phyloP scores from a whole-genome alignment of 2,797 vertebrate species.

The Holocentrus rufus region DNA sequence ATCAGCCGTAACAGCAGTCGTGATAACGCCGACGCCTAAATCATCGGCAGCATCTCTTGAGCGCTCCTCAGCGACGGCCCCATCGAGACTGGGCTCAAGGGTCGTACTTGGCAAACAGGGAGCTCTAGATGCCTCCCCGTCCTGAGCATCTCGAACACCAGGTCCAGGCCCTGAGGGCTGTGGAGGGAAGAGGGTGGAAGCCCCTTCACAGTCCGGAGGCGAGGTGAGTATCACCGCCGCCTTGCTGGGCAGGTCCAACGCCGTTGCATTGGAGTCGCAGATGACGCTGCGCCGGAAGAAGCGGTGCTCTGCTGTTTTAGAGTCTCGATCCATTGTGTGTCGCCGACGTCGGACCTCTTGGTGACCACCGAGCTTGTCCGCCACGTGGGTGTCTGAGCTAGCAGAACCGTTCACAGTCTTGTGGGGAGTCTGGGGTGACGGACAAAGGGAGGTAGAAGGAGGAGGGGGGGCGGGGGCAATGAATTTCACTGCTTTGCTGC shows the following conservation, averaged over 20 bases:
- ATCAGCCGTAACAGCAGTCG: conserved; percentile 11
- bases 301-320: conserved; percentile 92
- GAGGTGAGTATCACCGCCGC: conserved; percentile 84
- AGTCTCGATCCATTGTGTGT: conserved; percentile 98
- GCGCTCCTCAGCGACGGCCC: conserved; percentile 37
- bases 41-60: conserved; percentile 24
- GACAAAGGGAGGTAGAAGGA: conserved; percentile 67
- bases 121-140: conserved; percentile 35
- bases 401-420: conserved; percentile 91
- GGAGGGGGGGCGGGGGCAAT: conserved; percentile 75
- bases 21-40: background rate
- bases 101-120: conserved; percentile 47
- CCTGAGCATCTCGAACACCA: conserved; percentile 35
- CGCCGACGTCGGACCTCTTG: conserved; percentile 91
- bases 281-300: conserved; percentile 98
- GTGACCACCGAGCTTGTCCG: conserved; percentile 80
- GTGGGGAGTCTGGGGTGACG: conserved; percentile 72
- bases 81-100: conserved; percentile 49
- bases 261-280: conserved; percentile 97
- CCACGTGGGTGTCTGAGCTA: conserved; percentile 89
- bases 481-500: conserved; percentile 75
- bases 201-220: conserved; percentile 80
- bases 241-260: conserved; percentile 93
- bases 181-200: conserved; percentile 34
- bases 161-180: conserved; percentile 35